phyloP scores from a whole-genome alignment of 2,113 vertebrate genomes.

The Rhinopomastus cyanomelas region DNA sequence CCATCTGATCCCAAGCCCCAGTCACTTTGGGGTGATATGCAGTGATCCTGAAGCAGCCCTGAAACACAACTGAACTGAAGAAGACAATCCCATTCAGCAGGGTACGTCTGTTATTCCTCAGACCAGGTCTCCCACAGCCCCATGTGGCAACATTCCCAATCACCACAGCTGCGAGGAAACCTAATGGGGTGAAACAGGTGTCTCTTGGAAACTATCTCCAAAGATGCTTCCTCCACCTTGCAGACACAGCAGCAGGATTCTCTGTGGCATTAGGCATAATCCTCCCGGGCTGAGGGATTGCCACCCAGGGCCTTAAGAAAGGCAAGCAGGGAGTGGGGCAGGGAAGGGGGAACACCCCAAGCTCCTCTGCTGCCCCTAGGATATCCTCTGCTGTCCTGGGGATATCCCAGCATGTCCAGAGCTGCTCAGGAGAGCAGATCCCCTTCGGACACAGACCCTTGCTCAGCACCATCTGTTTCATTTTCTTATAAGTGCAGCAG shows the following conservation, averaged over 20 bases:
- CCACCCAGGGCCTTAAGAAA: neutral
- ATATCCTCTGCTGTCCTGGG: too few relatives aligned
- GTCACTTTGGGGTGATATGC: neutral
- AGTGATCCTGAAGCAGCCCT: neutral
- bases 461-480: neutral
- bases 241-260: neutral
- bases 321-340: slow-evolving; percentile 30
- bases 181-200: accelerated
- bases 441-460: neutral
- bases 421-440: neutral
- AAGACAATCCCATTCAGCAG: neutral
- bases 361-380: neutral
- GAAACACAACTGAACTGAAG: neutral
- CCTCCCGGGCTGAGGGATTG: slow-evolving; percentile 21
- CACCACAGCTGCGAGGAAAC: accelerated
- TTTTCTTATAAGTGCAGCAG: neutral
- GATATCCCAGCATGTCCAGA: neutral
- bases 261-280: slow-evolving; percentile 46
- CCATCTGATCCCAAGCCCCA: neutral
- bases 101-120: neutral
- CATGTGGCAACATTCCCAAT: accelerated
- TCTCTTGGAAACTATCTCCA: neutral
- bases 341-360: neutral
- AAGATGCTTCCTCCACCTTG: neutral
- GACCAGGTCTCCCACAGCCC: neutral